These are phyloP conservation scores for Hemitrygon akajei DNA, from an alignment of 2,797 vertebrate species.

Conservation along the genomic window DNA sequence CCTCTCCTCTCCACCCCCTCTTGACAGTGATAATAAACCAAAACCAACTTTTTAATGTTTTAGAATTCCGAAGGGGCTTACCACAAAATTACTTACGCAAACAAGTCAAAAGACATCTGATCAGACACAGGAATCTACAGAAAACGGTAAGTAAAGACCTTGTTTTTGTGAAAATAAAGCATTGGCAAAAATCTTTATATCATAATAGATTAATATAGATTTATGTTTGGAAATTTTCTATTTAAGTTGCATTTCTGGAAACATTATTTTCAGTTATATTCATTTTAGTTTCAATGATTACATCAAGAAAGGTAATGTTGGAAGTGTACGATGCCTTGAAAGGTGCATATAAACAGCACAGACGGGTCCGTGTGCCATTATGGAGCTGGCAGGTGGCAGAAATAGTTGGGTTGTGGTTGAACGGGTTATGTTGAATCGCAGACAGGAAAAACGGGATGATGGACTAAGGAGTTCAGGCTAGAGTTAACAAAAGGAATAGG, in stretches of 20 bases:
- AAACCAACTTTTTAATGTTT: not conserved
- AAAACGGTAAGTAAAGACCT: conserved; percentile 56
- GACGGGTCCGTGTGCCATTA: no score
- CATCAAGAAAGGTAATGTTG: not conserved
- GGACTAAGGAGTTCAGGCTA: no score
- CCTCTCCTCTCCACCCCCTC: not conserved
- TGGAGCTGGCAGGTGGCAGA: no score
- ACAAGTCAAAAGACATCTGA: conserved; percentile 50
- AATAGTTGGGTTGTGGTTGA: no score
- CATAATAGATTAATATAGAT: not conserved
- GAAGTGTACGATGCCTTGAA: no score
- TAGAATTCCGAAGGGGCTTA: conserved; percentile 85
- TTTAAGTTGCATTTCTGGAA: not conserved
- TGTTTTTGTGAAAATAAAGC: not conserved
- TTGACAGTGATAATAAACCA: no score
- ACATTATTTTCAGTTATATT: not conserved
- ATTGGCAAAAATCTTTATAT: no score
- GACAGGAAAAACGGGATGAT: no score
- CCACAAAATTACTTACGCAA: conserved; percentile 69
- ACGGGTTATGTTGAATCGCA: no score
- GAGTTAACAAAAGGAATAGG: no score
- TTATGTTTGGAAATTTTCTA: not conserved
- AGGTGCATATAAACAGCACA: no score
- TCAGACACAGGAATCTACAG: conserved; percentile 50
- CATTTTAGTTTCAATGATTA: not conserved